Conservation (phyloP, 37 sponge, comb jelly and placozoan genomes). For the Dysidea cf. avara region DNA sequence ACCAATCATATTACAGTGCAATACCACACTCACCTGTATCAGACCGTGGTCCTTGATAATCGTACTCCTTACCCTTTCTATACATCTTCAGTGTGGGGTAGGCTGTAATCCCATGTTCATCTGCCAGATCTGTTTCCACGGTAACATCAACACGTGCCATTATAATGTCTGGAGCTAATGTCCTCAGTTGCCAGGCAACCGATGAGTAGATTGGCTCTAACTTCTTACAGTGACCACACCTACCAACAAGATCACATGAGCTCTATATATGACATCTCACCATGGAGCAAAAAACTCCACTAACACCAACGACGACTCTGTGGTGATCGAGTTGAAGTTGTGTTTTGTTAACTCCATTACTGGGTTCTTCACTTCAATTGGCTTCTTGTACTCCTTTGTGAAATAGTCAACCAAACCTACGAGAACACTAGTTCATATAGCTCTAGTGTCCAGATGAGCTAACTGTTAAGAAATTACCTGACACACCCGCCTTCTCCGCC, state of each 20-base stretch:
- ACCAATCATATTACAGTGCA: neutral
- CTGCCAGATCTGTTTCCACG: slow-evolving; percentile 65
- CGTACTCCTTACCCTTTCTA: slow-evolving; percentile 70
- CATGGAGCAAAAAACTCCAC: slow-evolving; percentile 32
- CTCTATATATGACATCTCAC: too few species aligned
- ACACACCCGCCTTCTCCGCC: slow-evolving; percentile 14
- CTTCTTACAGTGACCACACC: slow-evolving; percentile 69
- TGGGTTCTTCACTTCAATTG: neutral
- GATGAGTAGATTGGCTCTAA: slow-evolving; percentile 65
- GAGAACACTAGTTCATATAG: neutral
- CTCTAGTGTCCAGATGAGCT: neutral
- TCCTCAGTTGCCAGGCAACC: slow-evolving; percentile 55
- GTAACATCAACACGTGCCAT: slow-evolving; percentile 71
- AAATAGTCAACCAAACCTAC: neutral
- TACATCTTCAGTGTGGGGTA: slow-evolving; percentile 78
- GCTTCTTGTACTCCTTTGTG: neutral
- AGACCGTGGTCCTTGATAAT: slow-evolving; percentile 66
- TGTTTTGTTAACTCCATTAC: slow-evolving; percentile 19
- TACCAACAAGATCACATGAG: too few species aligned
- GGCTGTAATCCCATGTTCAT: slow-evolving; percentile 50
- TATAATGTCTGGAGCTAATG: slow-evolving; percentile 34
- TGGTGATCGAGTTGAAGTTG: slow-evolving; percentile 25
- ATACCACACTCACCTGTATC: slow-evolving; percentile 54
- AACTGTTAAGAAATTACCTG: neutral
- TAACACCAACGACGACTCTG: slow-evolving; percentile 12